Conservation (phyloP, 2,888 invertebrate species). For the Habrosyne pyritoides region DNA sequence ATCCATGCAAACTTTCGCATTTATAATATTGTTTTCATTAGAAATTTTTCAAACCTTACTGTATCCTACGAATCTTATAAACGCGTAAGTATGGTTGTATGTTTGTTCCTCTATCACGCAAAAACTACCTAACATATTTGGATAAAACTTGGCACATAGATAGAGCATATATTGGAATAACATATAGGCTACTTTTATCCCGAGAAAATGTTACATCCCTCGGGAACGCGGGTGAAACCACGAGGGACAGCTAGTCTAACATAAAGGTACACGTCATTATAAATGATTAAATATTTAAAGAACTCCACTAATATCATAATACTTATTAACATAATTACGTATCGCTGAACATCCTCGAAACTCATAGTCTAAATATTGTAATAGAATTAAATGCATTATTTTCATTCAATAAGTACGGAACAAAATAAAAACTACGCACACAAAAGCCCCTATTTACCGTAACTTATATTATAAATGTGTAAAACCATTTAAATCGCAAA, state of each 20-base stretch:
- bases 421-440: slow-evolving; percentile 66
- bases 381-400: slow-evolving; percentile 79
- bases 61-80: too few species aligned
- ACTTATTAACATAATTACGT: slow-evolving; percentile 17
- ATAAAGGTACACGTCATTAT: neutral
- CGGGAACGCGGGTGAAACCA: too few species aligned
- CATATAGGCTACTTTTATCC: too few species aligned
- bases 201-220: too few species aligned
- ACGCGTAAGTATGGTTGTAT: too few species aligned
- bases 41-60: too few species aligned
- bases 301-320: slow-evolving; percentile 8
- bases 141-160: too few species aligned
- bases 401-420: slow-evolving; percentile 76
- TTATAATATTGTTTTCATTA: too few species aligned
- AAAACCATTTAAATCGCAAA: slow-evolving; percentile 82
- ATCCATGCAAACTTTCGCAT: too few species aligned
- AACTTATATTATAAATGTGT: slow-evolving; percentile 82
- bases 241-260: neutral
- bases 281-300: slow-evolving; percentile 9
- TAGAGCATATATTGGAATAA: too few species aligned
- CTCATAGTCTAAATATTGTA: slow-evolving; percentile 71
- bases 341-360: slow-evolving; percentile 51
- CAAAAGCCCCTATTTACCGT: slow-evolving; percentile 78
- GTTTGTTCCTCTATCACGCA: too few species aligned
- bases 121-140: too few species aligned